Evolutionary conservation across 2,888 invertebrate species (phyloP), one percentile per base, ranked within the genome.

Genomic region (Sympetrum striolatum): DNA sequence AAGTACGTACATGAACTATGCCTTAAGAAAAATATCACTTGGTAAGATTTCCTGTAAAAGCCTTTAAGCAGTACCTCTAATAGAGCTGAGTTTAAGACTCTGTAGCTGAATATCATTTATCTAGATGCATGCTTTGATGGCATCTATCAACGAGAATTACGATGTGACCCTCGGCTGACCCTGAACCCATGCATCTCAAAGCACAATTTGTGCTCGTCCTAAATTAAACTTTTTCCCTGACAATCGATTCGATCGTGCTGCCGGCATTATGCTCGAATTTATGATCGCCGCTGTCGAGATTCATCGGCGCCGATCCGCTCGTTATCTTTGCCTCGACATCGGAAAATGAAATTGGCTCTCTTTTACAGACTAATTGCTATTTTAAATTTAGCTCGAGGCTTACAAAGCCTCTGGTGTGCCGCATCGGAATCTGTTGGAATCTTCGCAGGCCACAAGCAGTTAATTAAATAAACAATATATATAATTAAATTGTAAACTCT

Each of bases 11-110:
- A 81, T 22, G 81, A 48, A 44, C 15, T 3, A 2, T 44, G 25
- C 44, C 53, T 81, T 35, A 58, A 82, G 14, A 44, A 14, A 31
- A 15, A 6, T 82, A 58, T 35, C 82, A n/a, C 58, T 58, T 35
- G 82, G 35, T 31, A 60, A 58, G 58, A 60, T 82, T 82, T 58
- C 82, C 82, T 82, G 82, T 25, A 60, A 82, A 58, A 60, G 22
- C 82, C 81, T 58, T 53, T 82, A 58, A 82, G 22, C 53, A 22
- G 53, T 6, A 25, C 25, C 18, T 44, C 10, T 25, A 53, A 18
- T 31, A 3, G 53, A 25, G 81, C 48, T 12, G 48, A 81, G 22
- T 3, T 8, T 35, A 18, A 2, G 31, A 0, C 64, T 64, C 64
- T n/a, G 5, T 64, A 22, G 22, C n/a, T 8, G n/a, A 22, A 25